phyloP scores from a whole-genome alignment of 2,888 invertebrate species.

The Perizoma affinitatum region DNA sequence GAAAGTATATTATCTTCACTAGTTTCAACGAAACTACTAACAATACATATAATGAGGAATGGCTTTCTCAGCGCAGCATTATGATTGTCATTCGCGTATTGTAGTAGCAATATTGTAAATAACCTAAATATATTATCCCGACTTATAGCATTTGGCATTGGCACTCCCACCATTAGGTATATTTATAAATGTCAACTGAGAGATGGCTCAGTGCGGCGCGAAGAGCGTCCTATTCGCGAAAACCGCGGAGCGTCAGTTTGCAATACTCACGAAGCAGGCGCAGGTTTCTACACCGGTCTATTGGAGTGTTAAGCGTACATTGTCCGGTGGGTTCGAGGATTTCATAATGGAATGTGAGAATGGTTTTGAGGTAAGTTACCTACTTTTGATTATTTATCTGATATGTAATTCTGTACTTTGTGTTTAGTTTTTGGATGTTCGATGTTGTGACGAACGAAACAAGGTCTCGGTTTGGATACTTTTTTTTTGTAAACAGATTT shows the following conservation, averaged over 20 bases:
- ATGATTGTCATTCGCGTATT: slow-evolving; percentile 17
- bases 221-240: slow-evolving; percentile 51
- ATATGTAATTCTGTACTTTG: too few species aligned
- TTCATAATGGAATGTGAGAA: slow-evolving; percentile 75
- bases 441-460: too few species aligned
- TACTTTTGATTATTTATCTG: neutral
- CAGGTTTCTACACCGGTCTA: slow-evolving; percentile 33
- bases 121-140: slow-evolving; percentile 58
- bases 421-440: too few species aligned
- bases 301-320: slow-evolving; percentile 59
- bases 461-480: too few species aligned
- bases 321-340: slow-evolving; percentile 64
- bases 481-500: too few species aligned
- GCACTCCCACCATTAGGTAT: slow-evolving; percentile 60
- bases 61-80: neutral
- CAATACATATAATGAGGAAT: too few species aligned
- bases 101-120: slow-evolving; percentile 30
- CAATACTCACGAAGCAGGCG: slow-evolving; percentile 46
- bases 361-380: slow-evolving; percentile 71
- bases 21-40: too few species aligned
- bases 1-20: too few species aligned
- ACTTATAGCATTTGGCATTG: slow-evolving; percentile 70
- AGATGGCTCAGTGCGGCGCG: slow-evolving; percentile 68
- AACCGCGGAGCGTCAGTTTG: slow-evolving; percentile 41
- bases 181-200: slow-evolving; percentile 72